Conservation (phyloP, 2,888 invertebrate genomes). For the Nudaria mundana region DNA sequence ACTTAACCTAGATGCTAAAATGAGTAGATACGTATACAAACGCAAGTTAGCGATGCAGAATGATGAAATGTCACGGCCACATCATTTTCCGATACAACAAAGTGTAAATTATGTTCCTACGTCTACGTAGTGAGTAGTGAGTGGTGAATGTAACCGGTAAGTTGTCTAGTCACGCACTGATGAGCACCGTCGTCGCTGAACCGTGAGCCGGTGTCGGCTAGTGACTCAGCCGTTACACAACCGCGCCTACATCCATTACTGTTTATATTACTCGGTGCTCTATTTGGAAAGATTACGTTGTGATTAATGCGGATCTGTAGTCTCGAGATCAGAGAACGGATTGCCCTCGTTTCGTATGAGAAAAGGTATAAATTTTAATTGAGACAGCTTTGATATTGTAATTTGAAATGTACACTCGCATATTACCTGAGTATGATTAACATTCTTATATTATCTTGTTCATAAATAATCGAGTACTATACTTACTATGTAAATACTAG, state of each 20-base stretch:
- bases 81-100: constrained; percentile 41
- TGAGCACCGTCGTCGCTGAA: constrained; percentile 31
- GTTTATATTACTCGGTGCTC: constrained; percentile 53
- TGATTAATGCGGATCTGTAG: constrained; percentile 58
- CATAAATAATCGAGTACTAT: too few relatives aligned
- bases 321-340: constrained; percentile 39
- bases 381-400: too few relatives aligned
- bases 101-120: constrained; percentile 41
- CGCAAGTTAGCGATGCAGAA: constrained; percentile 22
- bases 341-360: constrained; percentile 43
- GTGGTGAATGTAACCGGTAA: constrained; percentile 45
- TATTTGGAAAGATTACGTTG: constrained; percentile 56
- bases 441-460: too few relatives aligned
- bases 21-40: constrained; percentile 1
- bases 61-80: constrained; percentile 58
- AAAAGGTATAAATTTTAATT: constrained; percentile 43
- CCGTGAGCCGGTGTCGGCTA: constrained; percentile 38
- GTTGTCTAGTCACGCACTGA: constrained; percentile 62
- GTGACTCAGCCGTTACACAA: constrained; percentile 63
- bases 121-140: constrained; percentile 46
- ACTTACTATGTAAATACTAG: too few relatives aligned
- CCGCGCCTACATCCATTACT: constrained; percentile 38
- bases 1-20: not conserved
- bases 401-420: not conserved
- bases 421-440: not conserved